Evolutionary conservation across 2,113 vertebrate genomes (phyloP), one percentile per base, ranked within the genome.

Genomic region (Peromyscus californicus): DNA sequence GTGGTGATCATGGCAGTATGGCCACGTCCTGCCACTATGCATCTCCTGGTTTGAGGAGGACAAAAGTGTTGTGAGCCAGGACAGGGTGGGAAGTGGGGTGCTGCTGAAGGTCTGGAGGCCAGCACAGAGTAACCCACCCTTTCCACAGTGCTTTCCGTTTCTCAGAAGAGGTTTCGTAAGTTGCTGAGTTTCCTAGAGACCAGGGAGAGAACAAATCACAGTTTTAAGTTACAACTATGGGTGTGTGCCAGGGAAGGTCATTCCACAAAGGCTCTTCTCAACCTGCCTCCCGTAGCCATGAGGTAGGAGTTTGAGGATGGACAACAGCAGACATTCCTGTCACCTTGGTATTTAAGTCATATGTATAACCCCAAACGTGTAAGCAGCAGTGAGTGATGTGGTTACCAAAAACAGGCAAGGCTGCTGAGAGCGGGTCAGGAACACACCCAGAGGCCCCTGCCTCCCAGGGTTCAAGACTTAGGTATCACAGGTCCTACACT

Each of bases 1-100:
- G 97, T 92, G 0, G 99, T 97, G 0, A 96, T 96, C 12, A 98
- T 48, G 0, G 98, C 98, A 5, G 36, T 8, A 24, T 10, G 3
- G n/a, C 19, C 19, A 65, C n/a, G 65, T 89, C 24, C 21, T 72
- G 48, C 3, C 70, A 26, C 36, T 83, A 78, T 57, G 10, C 83
- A 51, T 5, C 36, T 90, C 78, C 0, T 26, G 31, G 24, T 4
- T 21, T 21, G 2, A 0, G 11, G 6, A 13, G 39, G 5, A 9
- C 0, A 4, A 45, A 0, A 0, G 8, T 11, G 16, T 21, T 24
- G 0, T 13, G 48, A 3, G 12, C 3, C 48, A 88, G 22, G 57
- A 88, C 5, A 84, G 19, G 4, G 24, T 63, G 42, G 33, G 69
- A 9, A 6, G 69, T 8, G 48, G 12, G 85, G 85, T 31, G 79